Evolutionary conservation across 2,113 vertebrate genomes (phyloP), one percentile per base, ranked within the genome.

Genomic region (Syngnathus scovelli): DNA sequence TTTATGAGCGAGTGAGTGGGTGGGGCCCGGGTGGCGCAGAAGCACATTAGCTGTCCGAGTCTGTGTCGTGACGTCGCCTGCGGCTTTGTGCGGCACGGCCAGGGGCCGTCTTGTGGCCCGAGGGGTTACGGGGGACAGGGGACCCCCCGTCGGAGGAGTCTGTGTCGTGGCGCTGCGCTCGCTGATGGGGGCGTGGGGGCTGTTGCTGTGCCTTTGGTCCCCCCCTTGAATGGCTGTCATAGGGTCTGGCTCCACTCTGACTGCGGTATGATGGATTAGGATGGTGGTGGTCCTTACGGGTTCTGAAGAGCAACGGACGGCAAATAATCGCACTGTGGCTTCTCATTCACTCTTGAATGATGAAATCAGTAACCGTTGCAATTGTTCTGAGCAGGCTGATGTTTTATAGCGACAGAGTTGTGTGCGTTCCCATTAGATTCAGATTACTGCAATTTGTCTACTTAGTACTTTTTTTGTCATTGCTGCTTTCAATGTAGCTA

Each of bases 241-340:
- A 78, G 71, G 81, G 74, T 81, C 83, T 79, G 87, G 88, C 91
- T 92, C 91, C 91, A 63, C 85, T 89, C 86, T 83, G 89, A 85
- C 85, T 90, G 59, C 79, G 76, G 70, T 86, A 89, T 91, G 93
- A 93, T 89, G 90, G 89, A 90, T 90, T 88, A 88, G 80, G 81
- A 87, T 86, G 83, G 64, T 85, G 87, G 83, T 89, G 89, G 86
- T 90, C 79, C 71, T 90, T 92, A 87, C 83, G 87, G 38, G 76
- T 86, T 76, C 93, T 95, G 21, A 74, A 76, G 83, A 74, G 78
- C 68, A 78, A 83, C 85, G 85, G 84, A 81, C 86, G 78, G 74
- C 82, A 83, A 78, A 85, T 76, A 86, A 77, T 88, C 73, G 79
- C 77, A 80, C 51, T 60, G 61, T 61, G 48, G 71, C 66, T 61